phyloP scores from a whole-genome alignment of 2,797 vertebrate species.

The Enoplosus armatus region DNA sequence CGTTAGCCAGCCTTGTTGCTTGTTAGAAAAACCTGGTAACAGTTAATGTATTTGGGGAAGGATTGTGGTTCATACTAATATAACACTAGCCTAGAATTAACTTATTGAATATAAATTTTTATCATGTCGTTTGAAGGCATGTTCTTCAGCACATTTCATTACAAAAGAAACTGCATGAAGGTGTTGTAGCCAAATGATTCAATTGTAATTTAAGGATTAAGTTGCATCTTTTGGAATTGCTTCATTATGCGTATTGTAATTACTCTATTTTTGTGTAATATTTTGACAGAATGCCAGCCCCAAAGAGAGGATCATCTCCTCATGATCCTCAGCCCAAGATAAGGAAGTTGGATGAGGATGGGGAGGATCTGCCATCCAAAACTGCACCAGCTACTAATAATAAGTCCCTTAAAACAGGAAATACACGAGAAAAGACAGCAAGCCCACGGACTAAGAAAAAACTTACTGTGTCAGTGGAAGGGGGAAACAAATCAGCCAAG shows the following conservation, averaged over 20 bases:
- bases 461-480: constrained; percentile 53
- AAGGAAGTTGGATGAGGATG: constrained; percentile 80
- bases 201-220: not conserved
- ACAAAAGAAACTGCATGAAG: not conserved
- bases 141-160: not conserved
- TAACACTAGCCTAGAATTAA: not conserved
- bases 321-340: constrained; percentile 80
- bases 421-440: constrained; percentile 67
- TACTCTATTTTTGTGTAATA: not conserved
- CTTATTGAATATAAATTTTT: not conserved
- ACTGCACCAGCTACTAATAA: constrained; percentile 70
- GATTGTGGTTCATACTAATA: not conserved
- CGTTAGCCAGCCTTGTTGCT: constrained; percentile 67
- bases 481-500: constrained; percentile 68
- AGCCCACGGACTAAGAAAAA: constrained; percentile 79
- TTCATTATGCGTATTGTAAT: not conserved
- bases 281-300: constrained; percentile 84
- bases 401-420: constrained; percentile 70
- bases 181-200: not conserved
- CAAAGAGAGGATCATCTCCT: constrained; percentile 81
- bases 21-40: constrained; percentile 17
- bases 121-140: not conserved
- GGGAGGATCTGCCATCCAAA: constrained; percentile 64
- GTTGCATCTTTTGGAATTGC: not conserved
- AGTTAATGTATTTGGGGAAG: not conserved